Conservation (phyloP, 2,113 vertebrate genomes). For the Nyctereutes procyonoides region DNA sequence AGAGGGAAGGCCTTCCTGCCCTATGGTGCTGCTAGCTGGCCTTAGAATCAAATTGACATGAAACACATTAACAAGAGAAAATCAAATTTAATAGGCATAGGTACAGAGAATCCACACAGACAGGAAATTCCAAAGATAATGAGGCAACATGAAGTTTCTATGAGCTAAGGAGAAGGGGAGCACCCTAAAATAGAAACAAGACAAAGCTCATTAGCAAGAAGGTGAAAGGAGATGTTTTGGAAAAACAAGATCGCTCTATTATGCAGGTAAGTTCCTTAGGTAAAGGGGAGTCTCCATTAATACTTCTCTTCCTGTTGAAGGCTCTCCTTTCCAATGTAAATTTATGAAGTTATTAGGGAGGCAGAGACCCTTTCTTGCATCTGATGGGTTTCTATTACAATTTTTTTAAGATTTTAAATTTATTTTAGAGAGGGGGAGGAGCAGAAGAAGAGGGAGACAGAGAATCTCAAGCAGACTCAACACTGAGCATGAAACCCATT, state of each 20-base stretch:
- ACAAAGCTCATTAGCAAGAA: neutral
- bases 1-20: neutral
- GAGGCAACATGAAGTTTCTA: neutral
- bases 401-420: neutral
- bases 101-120: neutral
- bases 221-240: neutral
- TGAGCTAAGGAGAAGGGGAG: neutral
- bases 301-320: neutral
- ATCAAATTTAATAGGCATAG: neutral
- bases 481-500: neutral
- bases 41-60: neutral
- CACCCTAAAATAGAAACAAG: neutral
- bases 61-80: neutral
- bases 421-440: neutral
- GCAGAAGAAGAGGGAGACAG: neutral
- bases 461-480: neutral
- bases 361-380: neutral
- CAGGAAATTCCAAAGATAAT: neutral
- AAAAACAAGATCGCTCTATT: neutral
- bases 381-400: neutral
- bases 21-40: neutral
- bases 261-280: neutral
- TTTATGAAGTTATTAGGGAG: neutral
- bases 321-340: neutral
- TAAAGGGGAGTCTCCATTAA: neutral